Conservation (phyloP, 2,113 vertebrate species). For the Tragelaphus imberbis region DNA sequence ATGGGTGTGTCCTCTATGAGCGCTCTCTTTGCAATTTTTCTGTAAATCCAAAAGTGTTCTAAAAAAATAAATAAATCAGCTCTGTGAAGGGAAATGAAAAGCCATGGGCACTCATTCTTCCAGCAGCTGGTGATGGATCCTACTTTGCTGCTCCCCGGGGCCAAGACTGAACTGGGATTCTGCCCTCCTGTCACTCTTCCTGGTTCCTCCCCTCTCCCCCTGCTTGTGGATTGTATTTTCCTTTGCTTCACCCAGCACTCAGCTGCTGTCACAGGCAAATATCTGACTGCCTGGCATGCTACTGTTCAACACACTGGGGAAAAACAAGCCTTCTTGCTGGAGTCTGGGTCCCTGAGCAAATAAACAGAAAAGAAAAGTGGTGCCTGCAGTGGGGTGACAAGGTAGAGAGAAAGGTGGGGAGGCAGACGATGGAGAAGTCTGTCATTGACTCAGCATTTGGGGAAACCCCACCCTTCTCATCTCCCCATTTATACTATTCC, state of each 20-base stretch:
- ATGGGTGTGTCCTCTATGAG: too few species aligned
- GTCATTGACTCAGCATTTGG: neutral
- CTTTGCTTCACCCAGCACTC: conserved; percentile 3
- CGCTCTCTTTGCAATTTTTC: neutral
- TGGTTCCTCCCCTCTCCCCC: accelerated
- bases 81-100: neutral
- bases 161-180: neutral
- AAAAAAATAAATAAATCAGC: neutral
- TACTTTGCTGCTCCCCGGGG: neutral
- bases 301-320: conserved; percentile 35
- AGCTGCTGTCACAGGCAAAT: neutral
- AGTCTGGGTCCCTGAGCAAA: conserved; percentile 40
- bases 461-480: neutral
- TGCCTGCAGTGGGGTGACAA: neutral
- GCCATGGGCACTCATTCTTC: neutral
- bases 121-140: neutral
- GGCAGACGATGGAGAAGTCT: neutral
- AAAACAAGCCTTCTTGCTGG: neutral
- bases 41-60: neutral
- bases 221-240: neutral
- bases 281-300: neutral
- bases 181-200: neutral
- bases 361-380: conserved; percentile 36
- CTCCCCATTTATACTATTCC: neutral
- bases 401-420: neutral